phyloP scores from a whole-genome alignment of 2,113 vertebrate genomes.

The Trochalopteron elliotii region DNA sequence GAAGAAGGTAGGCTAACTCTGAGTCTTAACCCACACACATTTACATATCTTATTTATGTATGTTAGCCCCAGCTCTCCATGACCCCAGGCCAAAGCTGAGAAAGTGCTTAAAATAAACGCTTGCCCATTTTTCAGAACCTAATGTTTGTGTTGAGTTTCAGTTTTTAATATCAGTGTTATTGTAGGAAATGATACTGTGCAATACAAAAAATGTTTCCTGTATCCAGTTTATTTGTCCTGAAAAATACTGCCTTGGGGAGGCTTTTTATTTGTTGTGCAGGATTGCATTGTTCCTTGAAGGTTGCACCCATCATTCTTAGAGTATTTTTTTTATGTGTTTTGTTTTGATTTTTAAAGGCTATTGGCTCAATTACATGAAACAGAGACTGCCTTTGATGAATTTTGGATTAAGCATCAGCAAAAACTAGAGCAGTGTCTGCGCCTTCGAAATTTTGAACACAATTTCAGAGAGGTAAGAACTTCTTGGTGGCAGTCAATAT shows the following conservation, averaged over 20 bases:
- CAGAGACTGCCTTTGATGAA: slow-evolving; percentile 91
- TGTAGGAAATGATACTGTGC: not conserved
- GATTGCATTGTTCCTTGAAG: not conserved
- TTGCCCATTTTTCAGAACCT: not conserved
- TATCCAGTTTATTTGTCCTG: not conserved
- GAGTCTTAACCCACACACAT: not conserved
- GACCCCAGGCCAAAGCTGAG: not conserved
- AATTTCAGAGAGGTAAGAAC: slow-evolving; percentile 89
- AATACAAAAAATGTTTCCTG: not conserved
- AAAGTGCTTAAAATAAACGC: not conserved
- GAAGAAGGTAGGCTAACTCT: too few relatives aligned
- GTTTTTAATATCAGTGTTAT: not conserved
- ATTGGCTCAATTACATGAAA: slow-evolving; percentile 90
- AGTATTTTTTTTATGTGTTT: not conserved
- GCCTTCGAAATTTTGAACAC: slow-evolving; percentile 91
- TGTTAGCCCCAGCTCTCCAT: not conserved
- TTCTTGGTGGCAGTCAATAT: slow-evolving; percentile 5
- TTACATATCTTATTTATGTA: not conserved
- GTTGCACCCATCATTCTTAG: not conserved
- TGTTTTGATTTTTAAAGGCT: slow-evolving; percentile 73
- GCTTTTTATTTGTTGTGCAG: not conserved
- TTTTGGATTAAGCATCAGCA: slow-evolving; percentile 94
- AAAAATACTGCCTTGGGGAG: not conserved
- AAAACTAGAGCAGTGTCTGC: slow-evolving; percentile 93
- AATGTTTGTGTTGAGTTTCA: not conserved